Base-by-base conservation (phyloP, 1,140 invertebrate genomes). In the Trypoxylus dichotomus region DNA sequence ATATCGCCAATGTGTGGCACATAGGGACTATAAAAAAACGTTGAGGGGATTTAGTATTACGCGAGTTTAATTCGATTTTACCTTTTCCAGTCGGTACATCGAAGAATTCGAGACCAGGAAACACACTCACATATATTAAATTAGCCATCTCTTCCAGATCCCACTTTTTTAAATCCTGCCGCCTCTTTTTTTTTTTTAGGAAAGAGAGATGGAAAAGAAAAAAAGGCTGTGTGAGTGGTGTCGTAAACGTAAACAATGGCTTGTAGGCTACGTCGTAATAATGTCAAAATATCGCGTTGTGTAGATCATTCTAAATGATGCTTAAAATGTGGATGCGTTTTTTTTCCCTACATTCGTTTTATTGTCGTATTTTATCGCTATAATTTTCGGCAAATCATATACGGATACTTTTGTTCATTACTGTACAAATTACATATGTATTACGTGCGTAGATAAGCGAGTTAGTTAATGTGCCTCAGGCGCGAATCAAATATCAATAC, bases 1-100 rank as follows among this genome's bases (percentile, higher is more conserved):
- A 77, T 78, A 81, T 77, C 58, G 41, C 63, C 78, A 78, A 79
- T 76, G 77, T 81, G 76, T 77, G 78, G 74, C 80, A 72, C 80
- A 25, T 47, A 7, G 80, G 80, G 80, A 76, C 79, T 74, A 81
- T 81, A 81, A 79, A 78, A 76, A 47, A 47, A 47, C 13, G 60
- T 19, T 24, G 19, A 74, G 80, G 80, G 79, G 75, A 81, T 78
- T 77, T 77, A 77, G 60, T 77, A 54, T 77, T 73, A 77, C 71
- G 63, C 27, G 76, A 77, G 27, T 77, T 41, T 77, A 77, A 77
- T 77, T 73, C 68, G 76, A 77, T 63, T 77, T 77, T 47, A 77
- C 60, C 60, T 63, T 63, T 63, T 27, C 19, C 13, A 63, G 13
- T 47, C 43, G 60, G 60, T 63, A 24, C 19, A 37, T 63, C 60